A percentile compares a stretch with the other conserved stretches of the same genome.
phyloP scores from a whole-genome alignment of 2,888 invertebrate genomes.

The Asteroscopus sphinx region DNA sequence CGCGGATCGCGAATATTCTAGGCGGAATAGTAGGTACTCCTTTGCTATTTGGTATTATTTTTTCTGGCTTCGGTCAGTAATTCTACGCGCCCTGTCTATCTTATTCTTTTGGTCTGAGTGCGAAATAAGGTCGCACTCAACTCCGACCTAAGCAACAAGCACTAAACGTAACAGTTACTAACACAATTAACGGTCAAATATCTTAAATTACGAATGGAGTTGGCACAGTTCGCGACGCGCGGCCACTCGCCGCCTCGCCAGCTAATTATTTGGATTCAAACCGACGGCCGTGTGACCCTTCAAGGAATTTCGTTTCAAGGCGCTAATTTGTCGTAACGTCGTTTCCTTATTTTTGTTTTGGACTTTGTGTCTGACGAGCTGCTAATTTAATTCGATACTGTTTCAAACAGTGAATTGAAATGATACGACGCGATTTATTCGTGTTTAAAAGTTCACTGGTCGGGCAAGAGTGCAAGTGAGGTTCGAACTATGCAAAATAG shows the following conservation, averaged over 20 bases:
- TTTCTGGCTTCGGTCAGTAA: too few species aligned
- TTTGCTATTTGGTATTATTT: too few species aligned
- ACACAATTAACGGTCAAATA: conserved; percentile 85
- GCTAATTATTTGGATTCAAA: conserved; percentile 84
- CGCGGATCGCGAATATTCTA: too few species aligned
- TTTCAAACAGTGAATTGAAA: conserved; percentile 32
- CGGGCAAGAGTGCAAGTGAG: conserved; percentile 64
- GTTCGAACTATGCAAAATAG: conserved; percentile 81
- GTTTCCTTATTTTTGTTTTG: conserved; percentile 67
- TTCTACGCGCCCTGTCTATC: too few species aligned
- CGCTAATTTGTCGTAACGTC: conserved; percentile 69
- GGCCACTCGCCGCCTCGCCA: conserved; percentile 80
- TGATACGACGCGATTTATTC: conserved; percentile 35
- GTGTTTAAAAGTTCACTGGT: conserved; percentile 29
- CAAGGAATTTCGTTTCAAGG: conserved; percentile 74
- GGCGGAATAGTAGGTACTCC: too few species aligned
- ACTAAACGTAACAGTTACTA: conserved; percentile 85
- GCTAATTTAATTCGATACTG: conserved; percentile 42
- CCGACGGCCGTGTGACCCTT: conserved; percentile 75
- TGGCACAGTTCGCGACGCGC: conserved; percentile 81
- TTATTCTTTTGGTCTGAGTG: too few species aligned
- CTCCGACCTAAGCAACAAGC: conserved; percentile 83
- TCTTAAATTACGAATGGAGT: conserved; percentile 86
- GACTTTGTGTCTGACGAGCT: conserved; percentile 55
- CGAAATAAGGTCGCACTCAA: conserved; percentile 70